Conservation (phyloP, 2,888 invertebrate genomes). For the Lampropteryx suffumata region DNA sequence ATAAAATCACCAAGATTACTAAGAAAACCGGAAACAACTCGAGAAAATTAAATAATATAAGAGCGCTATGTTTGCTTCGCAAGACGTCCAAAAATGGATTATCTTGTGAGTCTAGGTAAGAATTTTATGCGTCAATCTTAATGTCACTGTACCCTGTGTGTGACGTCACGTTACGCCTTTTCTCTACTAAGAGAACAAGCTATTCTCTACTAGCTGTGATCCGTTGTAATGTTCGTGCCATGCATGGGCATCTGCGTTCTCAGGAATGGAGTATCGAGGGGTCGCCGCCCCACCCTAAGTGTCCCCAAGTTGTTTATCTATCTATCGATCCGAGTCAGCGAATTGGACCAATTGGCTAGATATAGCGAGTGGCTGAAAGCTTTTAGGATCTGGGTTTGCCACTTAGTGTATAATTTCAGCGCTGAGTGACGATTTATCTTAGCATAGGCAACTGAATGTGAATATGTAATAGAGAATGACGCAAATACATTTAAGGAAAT, state of each 20-base stretch:
- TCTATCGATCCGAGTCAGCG: conserved; percentile 65
- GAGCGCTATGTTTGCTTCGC: too few species aligned
- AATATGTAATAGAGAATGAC: too few species aligned
- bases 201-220: conserved; percentile 12
- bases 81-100: too few species aligned
- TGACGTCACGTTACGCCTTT: background rate
- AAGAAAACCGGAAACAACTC: too few species aligned
- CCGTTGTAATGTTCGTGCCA: conserved; percentile 27
- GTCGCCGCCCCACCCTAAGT: conserved; percentile 50
- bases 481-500: background rate
- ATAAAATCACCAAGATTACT: too few species aligned
- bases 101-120: too few species aligned
- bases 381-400: conserved; percentile 26
- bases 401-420: conserved; percentile 17
- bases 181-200: background rate
- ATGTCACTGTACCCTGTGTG: too few species aligned
- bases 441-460: background rate
- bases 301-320: conserved; percentile 66
- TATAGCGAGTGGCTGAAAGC: conserved; percentile 39
- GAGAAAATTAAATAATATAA: too few species aligned
- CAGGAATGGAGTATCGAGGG: conserved; percentile 57
- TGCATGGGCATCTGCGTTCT: conserved; percentile 73
- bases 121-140: background rate
- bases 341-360: conserved; percentile 50
- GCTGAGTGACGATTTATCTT: conserved; percentile 3